These are phyloP conservation scores for Alethe castanea DNA, from an alignment of 2,113 vertebrate genomes.

Conservation along the genomic window DNA sequence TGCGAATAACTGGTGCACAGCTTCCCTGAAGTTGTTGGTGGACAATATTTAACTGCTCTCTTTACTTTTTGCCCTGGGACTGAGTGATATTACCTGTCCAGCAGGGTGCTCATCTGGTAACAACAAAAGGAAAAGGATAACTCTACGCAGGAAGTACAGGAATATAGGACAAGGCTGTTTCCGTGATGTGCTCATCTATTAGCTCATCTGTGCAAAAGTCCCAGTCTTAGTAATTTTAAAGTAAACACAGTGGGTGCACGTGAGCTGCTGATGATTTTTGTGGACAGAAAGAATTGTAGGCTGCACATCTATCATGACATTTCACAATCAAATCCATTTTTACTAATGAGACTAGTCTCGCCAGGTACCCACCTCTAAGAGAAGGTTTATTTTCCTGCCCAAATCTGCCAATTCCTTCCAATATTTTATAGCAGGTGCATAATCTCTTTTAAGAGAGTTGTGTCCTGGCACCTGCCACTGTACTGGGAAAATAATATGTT, in stretches of 20 bases:
- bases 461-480: not conserved
- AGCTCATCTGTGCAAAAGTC: not conserved
- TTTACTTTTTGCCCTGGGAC: not conserved
- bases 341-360: not conserved
- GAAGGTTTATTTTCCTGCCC: not conserved
- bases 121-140: not conserved
- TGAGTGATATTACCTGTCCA: not conserved
- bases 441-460: not conserved
- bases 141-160: not conserved
- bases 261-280: not conserved
- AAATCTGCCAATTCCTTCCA: not conserved
- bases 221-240: not conserved
- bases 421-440: conserved; percentile 20
- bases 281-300: not conserved
- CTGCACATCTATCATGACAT: not conserved
- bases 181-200: not conserved
- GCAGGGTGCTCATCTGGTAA: not conserved
- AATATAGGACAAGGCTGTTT: not conserved
- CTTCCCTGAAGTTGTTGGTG: not conserved
- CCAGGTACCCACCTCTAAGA: not conserved
- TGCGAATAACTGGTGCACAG: not conserved
- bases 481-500: conserved; percentile 29
- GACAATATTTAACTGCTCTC: not conserved
- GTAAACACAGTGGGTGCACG: not conserved
- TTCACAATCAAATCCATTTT: not conserved